These are phyloP conservation scores for Tetragnatha montana DNA, from an alignment of 2,888 invertebrate genomes.

Conservation along the genomic window DNA sequence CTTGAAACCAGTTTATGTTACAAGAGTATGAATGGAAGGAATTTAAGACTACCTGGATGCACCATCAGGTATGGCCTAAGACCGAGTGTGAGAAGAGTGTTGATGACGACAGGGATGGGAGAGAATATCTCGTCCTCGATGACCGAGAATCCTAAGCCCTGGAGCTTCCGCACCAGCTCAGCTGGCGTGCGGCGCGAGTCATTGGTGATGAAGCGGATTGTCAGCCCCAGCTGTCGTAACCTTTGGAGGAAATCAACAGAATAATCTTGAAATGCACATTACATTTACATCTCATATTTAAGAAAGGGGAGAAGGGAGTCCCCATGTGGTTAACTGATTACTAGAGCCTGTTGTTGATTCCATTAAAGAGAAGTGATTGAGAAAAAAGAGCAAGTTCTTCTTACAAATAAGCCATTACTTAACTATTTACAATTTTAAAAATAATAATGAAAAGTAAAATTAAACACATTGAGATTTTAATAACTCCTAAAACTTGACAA, in stretches of 20 bases:
- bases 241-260: not conserved
- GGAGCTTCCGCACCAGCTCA: conserved; percentile 55
- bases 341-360: too few species aligned
- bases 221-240: conserved; percentile 52
- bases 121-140: conserved; percentile 63
- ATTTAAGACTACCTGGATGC: conserved; percentile 54
- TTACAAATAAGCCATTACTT: not conserved
- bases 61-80: conserved; percentile 64
- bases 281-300: too few species aligned
- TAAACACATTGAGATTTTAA: not conserved
- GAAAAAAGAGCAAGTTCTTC: not conserved
- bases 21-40: not conserved
- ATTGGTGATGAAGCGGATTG: conserved; percentile 63
- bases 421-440: not conserved
- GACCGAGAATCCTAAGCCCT: conserved; percentile 58
- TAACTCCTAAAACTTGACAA: too few species aligned
- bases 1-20: not conserved
- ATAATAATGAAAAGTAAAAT: not conserved
- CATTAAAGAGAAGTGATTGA: not conserved
- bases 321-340: too few species aligned
- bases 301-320: too few species aligned
- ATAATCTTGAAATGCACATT: too few species aligned
- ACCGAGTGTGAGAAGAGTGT: conserved; percentile 53
- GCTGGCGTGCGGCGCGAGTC: conserved; percentile 62
- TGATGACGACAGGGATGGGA: conserved; percentile 64